Base-by-base conservation (phyloP, 2,113 vertebrate genomes). In the Atlantisia rogersi region DNA sequence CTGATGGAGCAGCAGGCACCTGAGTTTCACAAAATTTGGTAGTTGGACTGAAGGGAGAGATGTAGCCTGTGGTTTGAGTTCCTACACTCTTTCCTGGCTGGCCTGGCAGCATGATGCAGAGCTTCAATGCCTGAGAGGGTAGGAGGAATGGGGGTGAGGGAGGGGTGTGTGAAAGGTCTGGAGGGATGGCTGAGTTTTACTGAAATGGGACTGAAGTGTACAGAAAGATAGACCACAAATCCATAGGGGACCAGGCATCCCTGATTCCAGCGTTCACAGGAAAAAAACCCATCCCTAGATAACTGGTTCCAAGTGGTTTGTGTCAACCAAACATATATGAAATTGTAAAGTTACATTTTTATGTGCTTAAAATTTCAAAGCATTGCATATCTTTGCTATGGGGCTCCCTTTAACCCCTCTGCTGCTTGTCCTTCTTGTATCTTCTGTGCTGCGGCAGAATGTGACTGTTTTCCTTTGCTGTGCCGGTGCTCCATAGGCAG, bases 311-410 rank as follows among this genome's bases (percentile, higher is more conserved):
- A 62, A 80, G 68, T 63, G 64, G 29, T 95, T 76, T 64, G 35
- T 29, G 76, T 68, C 71, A 77, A 53, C 58, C 56, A 93, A 80
- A 82, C 91, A 73, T 65, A 94, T 37, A 75, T 60, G 68, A 85
- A 69, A 76, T 44, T 59, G 58, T 40, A 91, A 76, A 77, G 40
- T 42, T 89, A 92, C 95, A 65, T 89, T 93, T 7, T 87, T 71
- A 63, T 19, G 58, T 3, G 9, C 37, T 89, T 95, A 97, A 62
- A 97, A 95, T 92, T 97, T 97, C 89, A 97, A 96, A 74, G 88
- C 97, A 89, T 92, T 97, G 94, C 80, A 97, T 82, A 97, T 97
- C 85, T 97, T 97, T 96, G 95, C 94, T 95, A 97, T 96, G 75
- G 97, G 95, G 63, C 95, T 94, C 64, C 96, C 87, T 92, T 97